phyloP scores from a whole-genome alignment of 53 echinoderm and acorn worm genomes.

The Astropecten irregularis region DNA sequence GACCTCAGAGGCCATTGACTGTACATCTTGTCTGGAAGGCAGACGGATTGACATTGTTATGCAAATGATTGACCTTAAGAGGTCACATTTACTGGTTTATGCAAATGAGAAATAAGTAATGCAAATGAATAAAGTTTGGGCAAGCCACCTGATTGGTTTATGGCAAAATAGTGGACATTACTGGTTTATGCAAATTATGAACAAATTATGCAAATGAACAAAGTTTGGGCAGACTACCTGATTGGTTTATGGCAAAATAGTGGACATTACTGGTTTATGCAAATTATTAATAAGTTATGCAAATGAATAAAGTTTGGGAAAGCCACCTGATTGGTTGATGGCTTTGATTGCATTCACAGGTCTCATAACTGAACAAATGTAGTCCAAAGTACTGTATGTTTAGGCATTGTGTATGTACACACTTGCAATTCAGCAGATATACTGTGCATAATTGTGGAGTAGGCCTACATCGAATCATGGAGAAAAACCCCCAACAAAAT shows the following conservation, averaged over 20 bases:
- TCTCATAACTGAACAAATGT: too few species aligned
- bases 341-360: too few species aligned
- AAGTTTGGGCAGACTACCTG: neutral
- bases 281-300: neutral
- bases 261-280: constrained; percentile 1
- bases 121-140: neutral
- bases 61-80: neutral
- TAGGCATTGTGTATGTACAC: too few species aligned
- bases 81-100: neutral
- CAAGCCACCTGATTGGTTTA: neutral
- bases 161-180: too few species aligned
- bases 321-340: neutral
- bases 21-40: neutral
- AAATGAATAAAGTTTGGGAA: neutral
- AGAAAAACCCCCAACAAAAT: too few species aligned
- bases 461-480: too few species aligned
- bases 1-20: constrained; percentile 29
- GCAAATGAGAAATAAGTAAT: neutral
- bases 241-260: too few species aligned
- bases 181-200: constrained; percentile 18
- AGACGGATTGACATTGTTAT: neutral
- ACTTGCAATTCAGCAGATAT: too few species aligned
- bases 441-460: too few species aligned
- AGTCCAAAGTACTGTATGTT: too few species aligned
- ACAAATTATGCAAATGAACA: too few species aligned